A percentile compares a stretch with the other conserved stretches of the same genome.
These are phyloP conservation scores for Yasuhikotakia modesta DNA, from an alignment of 2,797 vertebrate species.

Conservation along the genomic window DNA sequence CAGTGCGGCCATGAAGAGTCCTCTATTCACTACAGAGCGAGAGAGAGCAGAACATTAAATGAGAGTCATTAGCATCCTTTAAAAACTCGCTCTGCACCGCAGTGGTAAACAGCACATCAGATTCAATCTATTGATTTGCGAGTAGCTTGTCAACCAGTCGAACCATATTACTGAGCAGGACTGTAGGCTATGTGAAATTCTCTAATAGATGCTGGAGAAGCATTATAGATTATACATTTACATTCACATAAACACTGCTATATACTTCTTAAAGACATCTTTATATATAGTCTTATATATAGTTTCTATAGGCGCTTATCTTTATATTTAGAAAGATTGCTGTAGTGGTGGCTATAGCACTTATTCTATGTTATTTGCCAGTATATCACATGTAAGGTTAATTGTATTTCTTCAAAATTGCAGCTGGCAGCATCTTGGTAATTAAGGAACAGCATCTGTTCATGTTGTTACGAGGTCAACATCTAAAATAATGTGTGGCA, in stretches of 20 bases:
- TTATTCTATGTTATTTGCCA: conserved; percentile 4
- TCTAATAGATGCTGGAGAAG: neutral
- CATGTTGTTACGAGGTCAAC: conserved; percentile 23
- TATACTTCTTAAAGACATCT: no score
- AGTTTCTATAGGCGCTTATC: no score
- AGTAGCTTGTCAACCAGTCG: conserved; percentile 43
- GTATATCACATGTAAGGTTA: neutral
- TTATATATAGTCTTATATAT: no score
- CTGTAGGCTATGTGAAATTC: conserved; percentile 8
- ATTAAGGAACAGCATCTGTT: conserved; percentile 51
- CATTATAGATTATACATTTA: conserved; percentile 16
- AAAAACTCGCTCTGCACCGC: conserved; percentile 29
- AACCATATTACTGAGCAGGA: conserved; percentile 17
- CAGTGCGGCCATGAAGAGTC: neutral
- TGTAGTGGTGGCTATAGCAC: neutral
- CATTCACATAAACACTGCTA: neutral
- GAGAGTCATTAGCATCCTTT: conserved; percentile 40
- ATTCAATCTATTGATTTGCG: conserved; percentile 51
- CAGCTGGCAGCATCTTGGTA: conserved; percentile 35
- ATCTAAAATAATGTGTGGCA: conserved; percentile 5
- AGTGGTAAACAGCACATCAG: conserved; percentile 29
- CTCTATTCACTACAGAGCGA: conserved; percentile 14
- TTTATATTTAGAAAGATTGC: neutral
- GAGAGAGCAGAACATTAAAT: conserved; percentile 21
- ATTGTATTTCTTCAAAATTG: conserved; percentile 22